Evolutionary conservation across 2,797 vertebrate species (phyloP), one percentile per base, ranked within the genome.

Genomic region (Tauraco hartlaubi): DNA sequence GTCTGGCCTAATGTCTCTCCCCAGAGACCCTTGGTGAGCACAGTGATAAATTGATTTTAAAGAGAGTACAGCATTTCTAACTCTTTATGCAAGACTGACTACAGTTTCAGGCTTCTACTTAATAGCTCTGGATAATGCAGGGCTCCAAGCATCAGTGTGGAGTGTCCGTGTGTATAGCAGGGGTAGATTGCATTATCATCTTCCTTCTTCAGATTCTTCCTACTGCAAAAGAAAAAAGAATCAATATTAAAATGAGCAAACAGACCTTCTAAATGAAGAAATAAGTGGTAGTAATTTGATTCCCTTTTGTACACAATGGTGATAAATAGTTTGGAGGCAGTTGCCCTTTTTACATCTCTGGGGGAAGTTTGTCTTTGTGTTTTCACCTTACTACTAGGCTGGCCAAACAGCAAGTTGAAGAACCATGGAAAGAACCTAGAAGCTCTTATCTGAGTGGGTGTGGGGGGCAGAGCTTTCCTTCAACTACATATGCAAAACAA

Each of bases 11-110:
- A 92, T 85, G 41, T 85, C 8, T 96, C 62, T 95, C 92, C 88
- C 64, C 63, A 74, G 94, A 76, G 78, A 90, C 72, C 46, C 46
- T 11, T 64, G 55, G 84, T 85, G 73, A 95, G 77, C 78, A 62
- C 75, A 90, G 64, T 69, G 51, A 74, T 92, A 96, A 97, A 96
- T 64, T 90, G 87, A 92, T 96, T 97, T 97, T 73, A 89, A 94
- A 91, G 88, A 73, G 54, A 90, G 23, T 93, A 44, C 21, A 56
- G 72, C 46, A 72, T 93, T 96, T 96, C 82, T 81, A 56, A 77
- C 71, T 92, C 88, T 87, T 93, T 92, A 94, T 96, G 92, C 82
- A 93, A 91, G 75, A 63, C 92, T 90, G 83, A 71, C 79, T 96
- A n/a, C 54, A 63, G 58, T 94, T 96, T 79, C 85, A 92, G 81